Evolutionary conservation across 2,888 invertebrate genomes (phyloP).

Genomic region (Pilophorus perplexus): DNA sequence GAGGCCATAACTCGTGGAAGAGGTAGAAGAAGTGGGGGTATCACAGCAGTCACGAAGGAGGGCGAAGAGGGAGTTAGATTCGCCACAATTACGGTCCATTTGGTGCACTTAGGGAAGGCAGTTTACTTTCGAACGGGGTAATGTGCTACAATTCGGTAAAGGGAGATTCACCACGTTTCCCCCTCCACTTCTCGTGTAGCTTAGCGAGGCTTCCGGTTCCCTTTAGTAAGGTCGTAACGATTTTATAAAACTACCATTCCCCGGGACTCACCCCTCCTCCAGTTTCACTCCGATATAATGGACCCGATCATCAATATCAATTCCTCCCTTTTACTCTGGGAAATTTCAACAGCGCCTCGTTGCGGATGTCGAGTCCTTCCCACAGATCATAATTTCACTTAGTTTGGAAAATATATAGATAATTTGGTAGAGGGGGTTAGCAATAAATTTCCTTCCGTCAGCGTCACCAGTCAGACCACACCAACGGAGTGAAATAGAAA

Average conservation of each 20-base stretch:
- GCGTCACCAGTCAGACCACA: too few relatives aligned
- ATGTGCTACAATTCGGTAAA: constrained; percentile 10
- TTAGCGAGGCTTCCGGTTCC: background rate
- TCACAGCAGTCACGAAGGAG: too few relatives aligned
- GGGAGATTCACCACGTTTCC: constrained; percentile 4
- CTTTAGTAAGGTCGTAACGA: constrained; percentile 18
- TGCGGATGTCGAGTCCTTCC: too few relatives aligned
- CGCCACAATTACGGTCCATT: constrained; percentile 33
- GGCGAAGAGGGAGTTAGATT: background rate
- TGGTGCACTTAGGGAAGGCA: constrained; percentile 25
- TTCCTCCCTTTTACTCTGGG: background rate
- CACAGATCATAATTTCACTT: too few relatives aligned
- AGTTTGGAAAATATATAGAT: too few relatives aligned
- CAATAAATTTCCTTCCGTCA: too few relatives aligned
- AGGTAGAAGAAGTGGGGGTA: background rate
- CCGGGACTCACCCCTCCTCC: background rate
- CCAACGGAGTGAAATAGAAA: too few relatives aligned
- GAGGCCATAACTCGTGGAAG: constrained; percentile 1
- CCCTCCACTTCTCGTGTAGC: background rate
- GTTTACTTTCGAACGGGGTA: constrained; percentile 26
- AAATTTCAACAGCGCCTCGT: too few relatives aligned
- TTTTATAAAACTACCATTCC: constrained; percentile 7
- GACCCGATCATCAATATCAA: constrained; percentile 11
- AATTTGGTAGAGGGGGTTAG: too few relatives aligned
- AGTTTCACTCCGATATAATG: background rate